These are phyloP conservation scores for Oriolus oriolus DNA, from an alignment of 2,113 vertebrate species.

Conservation along the genomic window DNA sequence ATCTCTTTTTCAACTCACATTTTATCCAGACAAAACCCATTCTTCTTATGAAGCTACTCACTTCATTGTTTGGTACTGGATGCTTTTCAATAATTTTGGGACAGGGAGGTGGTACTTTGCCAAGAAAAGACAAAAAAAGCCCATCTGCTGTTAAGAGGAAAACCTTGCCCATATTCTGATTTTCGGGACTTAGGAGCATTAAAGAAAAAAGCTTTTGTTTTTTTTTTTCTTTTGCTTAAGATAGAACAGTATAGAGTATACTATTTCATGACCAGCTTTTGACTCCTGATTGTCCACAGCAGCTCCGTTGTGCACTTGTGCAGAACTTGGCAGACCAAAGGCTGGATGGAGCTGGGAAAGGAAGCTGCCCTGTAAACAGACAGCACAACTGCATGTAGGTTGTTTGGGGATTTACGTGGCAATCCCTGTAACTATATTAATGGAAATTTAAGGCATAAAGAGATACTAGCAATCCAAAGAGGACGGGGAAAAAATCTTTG, in stretches of 20 bases:
- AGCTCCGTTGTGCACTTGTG: rapidly evolving
- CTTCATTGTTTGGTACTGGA: neutral
- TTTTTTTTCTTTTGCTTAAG: neutral
- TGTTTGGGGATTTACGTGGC: neutral
- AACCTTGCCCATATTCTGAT: neutral
- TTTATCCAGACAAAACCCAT: neutral
- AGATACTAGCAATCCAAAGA: neutral
- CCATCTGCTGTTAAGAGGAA: neutral
- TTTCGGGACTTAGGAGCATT: neutral
- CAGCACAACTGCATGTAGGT: neutral
- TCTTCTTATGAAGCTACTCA: neutral
- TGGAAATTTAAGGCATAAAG: neutral
- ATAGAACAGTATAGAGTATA: neutral
- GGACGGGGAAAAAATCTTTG: neutral
- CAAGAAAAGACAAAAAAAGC: neutral
- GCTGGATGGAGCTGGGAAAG: neutral
- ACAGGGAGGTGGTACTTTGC: neutral
- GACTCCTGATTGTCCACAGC: neutral
- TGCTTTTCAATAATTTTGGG: neutral
- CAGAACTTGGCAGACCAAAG: neutral
- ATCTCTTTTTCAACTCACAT: neutral
- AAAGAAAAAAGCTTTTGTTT: neutral
- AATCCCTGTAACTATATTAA: neutral
- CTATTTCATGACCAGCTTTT: neutral
- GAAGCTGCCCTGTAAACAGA: neutral